Evolutionary conservation across 2,797 vertebrate genomes (phyloP), one percentile per base, ranked within the genome.

Genomic region (Melopsittacus undulatus): DNA sequence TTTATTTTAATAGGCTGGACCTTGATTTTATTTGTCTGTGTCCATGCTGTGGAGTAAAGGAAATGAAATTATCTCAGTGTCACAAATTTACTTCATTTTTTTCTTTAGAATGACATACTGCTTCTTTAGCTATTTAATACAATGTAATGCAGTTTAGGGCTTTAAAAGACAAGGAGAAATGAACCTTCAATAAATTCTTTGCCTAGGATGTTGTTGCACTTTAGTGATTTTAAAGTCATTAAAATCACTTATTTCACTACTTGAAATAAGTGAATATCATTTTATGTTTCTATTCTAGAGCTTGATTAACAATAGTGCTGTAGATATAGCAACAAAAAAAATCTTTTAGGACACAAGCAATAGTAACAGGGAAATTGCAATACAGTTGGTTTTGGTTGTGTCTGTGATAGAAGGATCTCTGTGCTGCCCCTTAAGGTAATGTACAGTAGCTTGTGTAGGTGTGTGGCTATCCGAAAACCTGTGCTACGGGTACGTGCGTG

Each of bases 21-120:
- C 76, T 93, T 8, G 36, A 51, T 67, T 92, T 84, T 83, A 36
- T 76, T 85, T 81, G 43, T 76, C 30, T 82, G 29, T 77, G 69
- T 51, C 59, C 26, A 6, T 76, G 22, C 36, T 86, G 14, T 64
- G 38, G 16, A 81, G 52, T 69, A 86, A 77, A 66, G 43, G 46
- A 64, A 75, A 76, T 77, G 13, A 72, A 87, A 89, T 69, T 0
- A 69, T 90, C 49, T 68, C 57, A 34, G 5, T 76, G 32, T 40
- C 67, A 54, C 77, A 68, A 73, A 82, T 83, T 23, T 4, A 46
- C 76, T 43, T 73, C 1, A 0, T 15, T 36, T 38, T 90, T 85
- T 85, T 48, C 26, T 84, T 91, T 67, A 52, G 10, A 87, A 73
- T 54, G 24, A 56, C 29, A 8, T 62, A 24, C 3, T 64, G n/a